These are phyloP conservation scores for Andrena dorsata DNA, from an alignment of 2,888 invertebrate genomes.

Conservation along the genomic window DNA sequence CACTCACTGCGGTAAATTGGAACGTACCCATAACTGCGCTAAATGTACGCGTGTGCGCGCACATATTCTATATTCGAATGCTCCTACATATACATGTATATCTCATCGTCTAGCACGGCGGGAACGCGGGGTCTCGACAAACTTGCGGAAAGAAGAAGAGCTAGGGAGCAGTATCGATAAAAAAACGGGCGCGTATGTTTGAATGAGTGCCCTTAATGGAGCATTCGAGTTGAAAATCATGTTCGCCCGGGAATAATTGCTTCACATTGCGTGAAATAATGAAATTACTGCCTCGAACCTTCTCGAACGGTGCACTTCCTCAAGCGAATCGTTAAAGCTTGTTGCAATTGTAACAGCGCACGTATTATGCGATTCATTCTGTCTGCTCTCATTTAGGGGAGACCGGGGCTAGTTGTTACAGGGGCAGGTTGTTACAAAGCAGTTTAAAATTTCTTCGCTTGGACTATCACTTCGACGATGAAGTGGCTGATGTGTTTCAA, in stretches of 20 bases:
- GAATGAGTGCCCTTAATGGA: background rate
- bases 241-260: background rate
- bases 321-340: background rate
- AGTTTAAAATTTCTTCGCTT: too few relatives aligned
- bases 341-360: background rate
- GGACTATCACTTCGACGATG: too few relatives aligned
- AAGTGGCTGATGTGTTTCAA: too few relatives aligned
- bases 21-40: constrained; percentile 37
- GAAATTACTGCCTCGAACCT: background rate
- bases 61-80: constrained; percentile 47
- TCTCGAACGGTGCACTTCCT: too few relatives aligned
- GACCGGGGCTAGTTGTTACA: too few relatives aligned
- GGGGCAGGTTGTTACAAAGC: too few relatives aligned
- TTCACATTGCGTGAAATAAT: background rate
- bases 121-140: background rate
- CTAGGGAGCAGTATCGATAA: background rate
- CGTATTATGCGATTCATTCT: background rate
- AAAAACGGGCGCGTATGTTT: background rate
- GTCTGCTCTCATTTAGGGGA: background rate
- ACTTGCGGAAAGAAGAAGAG: constrained; percentile 13
- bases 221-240: background rate
- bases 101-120: background rate
- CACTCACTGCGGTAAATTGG: too few relatives aligned
- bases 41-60: constrained; percentile 4
- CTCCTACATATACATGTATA: too few relatives aligned